Evolutionary conservation across 2,113 vertebrate species (phyloP).

Genomic region (Conger conger): DNA sequence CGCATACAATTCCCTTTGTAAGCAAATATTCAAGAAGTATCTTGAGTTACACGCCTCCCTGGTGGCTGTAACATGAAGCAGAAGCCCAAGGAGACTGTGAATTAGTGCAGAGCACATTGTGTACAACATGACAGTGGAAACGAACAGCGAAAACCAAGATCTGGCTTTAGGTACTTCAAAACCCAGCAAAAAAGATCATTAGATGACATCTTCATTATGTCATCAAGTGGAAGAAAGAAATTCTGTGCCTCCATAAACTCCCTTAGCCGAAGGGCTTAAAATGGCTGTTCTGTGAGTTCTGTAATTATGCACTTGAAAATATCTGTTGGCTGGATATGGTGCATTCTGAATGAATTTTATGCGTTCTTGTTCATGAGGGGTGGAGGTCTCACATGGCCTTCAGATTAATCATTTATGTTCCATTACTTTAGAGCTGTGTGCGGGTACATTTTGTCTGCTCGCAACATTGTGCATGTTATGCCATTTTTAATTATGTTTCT

Average conservation of each 20-base stretch:
- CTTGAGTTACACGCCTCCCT: background rate
- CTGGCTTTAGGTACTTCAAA: background rate
- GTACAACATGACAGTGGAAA: background rate
- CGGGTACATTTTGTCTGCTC: background rate
- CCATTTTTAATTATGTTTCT: background rate
- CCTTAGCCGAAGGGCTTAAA: background rate
- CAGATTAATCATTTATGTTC: background rate
- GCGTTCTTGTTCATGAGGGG: background rate
- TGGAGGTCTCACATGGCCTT: background rate
- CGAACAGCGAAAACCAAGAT: background rate
- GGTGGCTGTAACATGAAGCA: background rate
- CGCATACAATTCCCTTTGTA: background rate
- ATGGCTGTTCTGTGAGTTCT: background rate
- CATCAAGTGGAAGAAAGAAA: background rate
- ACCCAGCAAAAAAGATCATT: background rate
- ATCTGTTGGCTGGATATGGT: background rate
- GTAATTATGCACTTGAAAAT: background rate
- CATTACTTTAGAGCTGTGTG: background rate
- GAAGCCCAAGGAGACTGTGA: too few relatives aligned
- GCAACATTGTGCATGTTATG: background rate
- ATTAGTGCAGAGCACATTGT: background rate
- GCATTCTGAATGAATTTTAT: background rate
- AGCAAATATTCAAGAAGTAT: background rate
- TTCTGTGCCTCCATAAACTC: background rate
- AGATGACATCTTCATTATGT: background rate